Percentiles rank a stretch among this genome's conserved stretches.
phyloP scores from a whole-genome alignment of 30 jellyfish, hydroid and myxozoan genomes.

The Aurelia aurita region DNA sequence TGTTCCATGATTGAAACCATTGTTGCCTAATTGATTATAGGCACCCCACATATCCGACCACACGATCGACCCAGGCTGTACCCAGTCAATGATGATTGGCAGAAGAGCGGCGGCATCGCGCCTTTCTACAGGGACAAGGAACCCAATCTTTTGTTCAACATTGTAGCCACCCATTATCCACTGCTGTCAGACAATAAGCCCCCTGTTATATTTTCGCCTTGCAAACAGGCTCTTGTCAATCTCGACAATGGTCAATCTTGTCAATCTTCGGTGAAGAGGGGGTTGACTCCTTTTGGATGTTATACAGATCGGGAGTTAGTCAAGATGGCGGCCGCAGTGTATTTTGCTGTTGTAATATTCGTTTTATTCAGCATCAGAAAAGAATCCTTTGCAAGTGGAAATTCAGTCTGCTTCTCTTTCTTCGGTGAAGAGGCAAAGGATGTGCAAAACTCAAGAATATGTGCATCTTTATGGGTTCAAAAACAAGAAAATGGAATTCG shows the following conservation, averaged over 20 bases:
- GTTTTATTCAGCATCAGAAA: slow-evolving; percentile 39
- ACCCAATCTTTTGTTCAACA: slow-evolving; percentile 21
- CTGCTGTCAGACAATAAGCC: slow-evolving; percentile 36
- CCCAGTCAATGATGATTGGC: slow-evolving; percentile 40
- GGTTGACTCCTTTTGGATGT: too few relatives aligned
- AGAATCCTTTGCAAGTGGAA: slow-evolving; percentile 40
- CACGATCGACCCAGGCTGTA: slow-evolving; percentile 40
- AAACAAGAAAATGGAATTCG: slow-evolving; percentile 28
- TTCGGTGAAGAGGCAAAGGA: slow-evolving; percentile 40
- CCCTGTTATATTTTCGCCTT: too few relatives aligned
- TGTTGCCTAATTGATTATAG: slow-evolving; percentile 27
- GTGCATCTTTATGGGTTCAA: slow-evolving; percentile 27
- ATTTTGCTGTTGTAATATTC: slow-evolving; percentile 49
- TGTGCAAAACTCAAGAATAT: too few relatives aligned
- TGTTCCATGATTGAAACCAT: slow-evolving; percentile 41
- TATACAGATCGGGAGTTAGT: too few relatives aligned
- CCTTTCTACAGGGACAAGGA: slow-evolving; percentile 52
- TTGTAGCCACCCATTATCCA: slow-evolving; percentile 56
- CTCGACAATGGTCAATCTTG: too few relatives aligned
- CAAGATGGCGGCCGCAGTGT: slow-evolving; percentile 62
- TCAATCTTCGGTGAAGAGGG: too few relatives aligned
- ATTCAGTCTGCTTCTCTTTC: slow-evolving; percentile 29
- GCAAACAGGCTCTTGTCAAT: slow-evolving; percentile 47
- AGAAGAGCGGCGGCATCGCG: slow-evolving; percentile 63
- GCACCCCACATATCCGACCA: slow-evolving; percentile 66